These are phyloP conservation scores for Ashinkailepas kermadecensis DNA, from an alignment of 2,888 invertebrate genomes.

Conservation along the genomic window DNA sequence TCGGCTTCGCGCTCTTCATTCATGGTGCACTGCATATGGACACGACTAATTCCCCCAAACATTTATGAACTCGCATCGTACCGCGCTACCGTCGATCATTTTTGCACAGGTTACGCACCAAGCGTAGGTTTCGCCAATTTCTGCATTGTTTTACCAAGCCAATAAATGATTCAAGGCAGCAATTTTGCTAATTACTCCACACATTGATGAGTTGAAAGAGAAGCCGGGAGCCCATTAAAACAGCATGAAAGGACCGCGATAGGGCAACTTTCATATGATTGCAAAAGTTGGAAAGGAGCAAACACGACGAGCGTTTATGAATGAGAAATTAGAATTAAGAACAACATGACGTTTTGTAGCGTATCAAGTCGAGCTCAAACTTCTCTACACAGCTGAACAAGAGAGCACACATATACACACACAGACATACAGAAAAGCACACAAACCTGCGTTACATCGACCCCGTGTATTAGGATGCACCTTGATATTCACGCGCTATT, in stretches of 20 bases:
- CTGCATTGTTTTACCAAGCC: neutral
- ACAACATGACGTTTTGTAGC: neutral
- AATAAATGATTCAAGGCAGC: neutral
- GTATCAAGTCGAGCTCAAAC: neutral
- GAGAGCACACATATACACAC: neutral
- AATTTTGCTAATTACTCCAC: conserved; percentile 6
- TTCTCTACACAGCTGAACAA: neutral
- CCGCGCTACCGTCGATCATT: too few relatives aligned
- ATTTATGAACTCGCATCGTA: too few relatives aligned
- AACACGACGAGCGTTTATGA: conserved; percentile 7
- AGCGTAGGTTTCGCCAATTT: too few relatives aligned
- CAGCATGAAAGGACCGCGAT: conserved; percentile 5
- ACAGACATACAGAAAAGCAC: neutral
- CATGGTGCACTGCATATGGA: too few relatives aligned
- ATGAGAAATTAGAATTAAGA: neutral
- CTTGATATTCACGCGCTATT: too few relatives aligned
- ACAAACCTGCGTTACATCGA: neutral
- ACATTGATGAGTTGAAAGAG: conserved; percentile 20
- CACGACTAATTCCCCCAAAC: too few relatives aligned
- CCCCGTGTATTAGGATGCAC: too few relatives aligned
- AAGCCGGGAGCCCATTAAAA: conserved; percentile 9
- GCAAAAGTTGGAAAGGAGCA: conserved; percentile 7
- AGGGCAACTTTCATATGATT: conserved; percentile 7
- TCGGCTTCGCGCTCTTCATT: too few relatives aligned
- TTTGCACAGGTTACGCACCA: too few relatives aligned